These are phyloP conservation scores for Plotosus lineatus DNA, from an alignment of 2,113 vertebrate genomes.

Conservation along the genomic window DNA sequence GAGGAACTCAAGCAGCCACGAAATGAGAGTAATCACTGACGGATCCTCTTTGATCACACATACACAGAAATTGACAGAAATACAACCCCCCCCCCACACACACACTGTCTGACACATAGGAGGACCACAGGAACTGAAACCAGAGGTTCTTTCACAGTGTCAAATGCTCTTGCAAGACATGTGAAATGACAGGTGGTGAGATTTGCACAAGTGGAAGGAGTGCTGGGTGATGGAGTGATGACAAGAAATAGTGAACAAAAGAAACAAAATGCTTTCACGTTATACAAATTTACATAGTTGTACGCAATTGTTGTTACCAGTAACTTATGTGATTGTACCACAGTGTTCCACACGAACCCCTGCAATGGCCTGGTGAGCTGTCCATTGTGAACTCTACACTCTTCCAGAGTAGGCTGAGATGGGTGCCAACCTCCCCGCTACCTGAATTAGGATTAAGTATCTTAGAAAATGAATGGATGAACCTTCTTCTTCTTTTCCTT, in stretches of 20 bases:
- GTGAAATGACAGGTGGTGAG: neutral
- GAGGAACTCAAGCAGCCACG: neutral
- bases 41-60: constrained; percentile 2
- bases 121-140: constrained; percentile 40
- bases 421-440: no score
- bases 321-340: no score
- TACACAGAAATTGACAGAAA: constrained; percentile 32
- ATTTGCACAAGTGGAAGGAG: neutral
- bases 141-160: constrained; percentile 10
- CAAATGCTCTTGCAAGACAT: neutral
- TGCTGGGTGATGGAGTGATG: neutral
- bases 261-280: neutral
- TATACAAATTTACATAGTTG: no score
- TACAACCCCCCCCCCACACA: neutral
- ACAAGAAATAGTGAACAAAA: neutral
- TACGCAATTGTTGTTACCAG: no score
- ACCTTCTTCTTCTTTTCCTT: no score
- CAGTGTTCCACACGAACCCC: no score
- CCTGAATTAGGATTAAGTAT: no score
- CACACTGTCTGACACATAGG: constrained; percentile 33
- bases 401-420: no score
- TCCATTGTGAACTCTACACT: no score
- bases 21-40: constrained; percentile 20
- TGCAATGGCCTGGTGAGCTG: no score
- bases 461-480: no score